phyloP scores from a whole-genome alignment of 2,888 invertebrate species.

The Scaptodrosophila latifasciaeformis region DNA sequence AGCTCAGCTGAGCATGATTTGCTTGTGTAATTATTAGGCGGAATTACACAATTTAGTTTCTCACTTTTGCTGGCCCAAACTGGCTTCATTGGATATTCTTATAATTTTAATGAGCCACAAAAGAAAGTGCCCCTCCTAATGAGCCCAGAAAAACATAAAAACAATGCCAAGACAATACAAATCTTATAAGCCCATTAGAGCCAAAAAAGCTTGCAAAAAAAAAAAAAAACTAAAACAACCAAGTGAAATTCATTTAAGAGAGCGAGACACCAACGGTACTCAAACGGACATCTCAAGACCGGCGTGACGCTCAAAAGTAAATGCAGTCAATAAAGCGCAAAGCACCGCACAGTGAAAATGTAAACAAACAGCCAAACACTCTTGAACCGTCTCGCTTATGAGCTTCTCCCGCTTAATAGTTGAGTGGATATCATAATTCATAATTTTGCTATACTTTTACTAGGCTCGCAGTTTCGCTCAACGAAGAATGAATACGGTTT shows the following conservation, averaged over 20 bases:
- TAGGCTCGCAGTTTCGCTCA: too few species aligned
- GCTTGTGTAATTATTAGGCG: conserved; percentile 40
- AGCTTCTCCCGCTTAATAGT: too few species aligned
- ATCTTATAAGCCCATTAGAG: conserved; percentile 57
- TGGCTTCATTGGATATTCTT: too few species aligned
- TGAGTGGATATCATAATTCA: too few species aligned
- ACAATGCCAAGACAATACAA: conserved; percentile 30
- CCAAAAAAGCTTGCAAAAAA: background rate
- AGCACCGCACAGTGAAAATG: conserved; percentile 54
- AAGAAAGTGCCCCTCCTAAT: conserved; percentile 53
- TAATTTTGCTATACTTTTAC: too few species aligned
- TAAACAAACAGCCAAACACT: conserved; percentile 40
- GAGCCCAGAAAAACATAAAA: conserved; percentile 33
- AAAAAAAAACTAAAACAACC: conserved; percentile 21
- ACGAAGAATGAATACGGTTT: too few species aligned
- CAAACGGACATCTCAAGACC: background rate
- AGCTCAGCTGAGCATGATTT: conserved; percentile 21
- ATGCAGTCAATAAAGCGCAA: conserved; percentile 56
- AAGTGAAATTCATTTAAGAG: conserved; percentile 63
- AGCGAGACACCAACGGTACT: conserved; percentile 29
- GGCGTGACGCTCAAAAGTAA: conserved; percentile 52
- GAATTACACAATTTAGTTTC: conserved; percentile 43
- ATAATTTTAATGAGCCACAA: conserved; percentile 57
- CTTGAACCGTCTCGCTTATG: too few species aligned
- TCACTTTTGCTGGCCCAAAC: too few species aligned